These are phyloP conservation scores for Tetropium fuscum DNA, from an alignment of 2,888 invertebrate species.

Conservation along the genomic window DNA sequence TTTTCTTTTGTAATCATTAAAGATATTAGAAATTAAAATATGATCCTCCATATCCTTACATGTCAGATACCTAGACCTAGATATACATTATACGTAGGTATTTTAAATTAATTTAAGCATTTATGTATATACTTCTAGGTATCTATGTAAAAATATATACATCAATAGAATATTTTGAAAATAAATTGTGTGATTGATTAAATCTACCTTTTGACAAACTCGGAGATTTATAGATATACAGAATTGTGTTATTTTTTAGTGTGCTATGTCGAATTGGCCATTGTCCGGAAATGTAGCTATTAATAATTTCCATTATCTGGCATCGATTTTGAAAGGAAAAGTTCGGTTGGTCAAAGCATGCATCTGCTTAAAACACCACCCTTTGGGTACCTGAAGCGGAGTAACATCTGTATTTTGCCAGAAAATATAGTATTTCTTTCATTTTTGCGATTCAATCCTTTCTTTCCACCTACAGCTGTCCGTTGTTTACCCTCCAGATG, in stretches of 20 bases:
- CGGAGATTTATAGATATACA: no score
- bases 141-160: background rate
- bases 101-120: no score
- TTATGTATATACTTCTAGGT: background rate
- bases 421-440: conserved; percentile 58
- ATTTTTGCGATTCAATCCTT: conserved; percentile 52
- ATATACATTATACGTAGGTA: no score
- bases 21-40: no score
- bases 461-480: conserved; percentile 49
- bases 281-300: conserved; percentile 13
- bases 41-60: no score
- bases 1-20: no score
- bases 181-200: no score
- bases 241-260: no score
- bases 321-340: conserved; percentile 43
- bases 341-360: conserved; percentile 38
- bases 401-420: conserved; percentile 56
- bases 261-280: conserved; percentile 28
- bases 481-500: conserved; percentile 50
- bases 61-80: no score
- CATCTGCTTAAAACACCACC: conserved; percentile 54
- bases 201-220: no score
- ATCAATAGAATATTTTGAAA: no score
- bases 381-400: conserved; percentile 51
- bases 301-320: conserved; percentile 26